phyloP scores from a whole-genome alignment of 1,140 invertebrate genomes.

The Muscidifurax raptorellus region DNA sequence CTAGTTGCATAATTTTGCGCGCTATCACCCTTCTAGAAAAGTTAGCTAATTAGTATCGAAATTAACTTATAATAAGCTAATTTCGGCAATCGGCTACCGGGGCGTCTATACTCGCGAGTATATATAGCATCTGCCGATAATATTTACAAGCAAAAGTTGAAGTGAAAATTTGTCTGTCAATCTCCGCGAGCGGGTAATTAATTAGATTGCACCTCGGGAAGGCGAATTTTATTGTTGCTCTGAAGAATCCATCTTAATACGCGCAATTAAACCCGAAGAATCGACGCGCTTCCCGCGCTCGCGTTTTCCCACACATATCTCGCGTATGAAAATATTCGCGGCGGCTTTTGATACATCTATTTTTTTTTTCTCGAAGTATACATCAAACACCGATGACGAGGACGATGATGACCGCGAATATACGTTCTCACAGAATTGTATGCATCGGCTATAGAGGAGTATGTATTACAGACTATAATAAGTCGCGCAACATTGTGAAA shows the following conservation, averaged over 20 bases:
- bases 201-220: slow-evolving; percentile 8
- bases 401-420: no score
- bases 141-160: no score
- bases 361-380: slow-evolving; percentile 1
- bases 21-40: no score
- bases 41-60: no score
- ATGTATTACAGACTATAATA: background rate
- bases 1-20: background rate
- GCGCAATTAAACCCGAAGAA: slow-evolving; percentile 35
- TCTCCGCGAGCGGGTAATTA: background rate
- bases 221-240: background rate
- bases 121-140: no score
- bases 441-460: no score
- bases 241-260: background rate
- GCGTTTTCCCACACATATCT: background rate
- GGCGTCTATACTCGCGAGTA: no score
- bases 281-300: background rate
- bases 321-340: background rate
- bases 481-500: background rate
- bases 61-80: no score
- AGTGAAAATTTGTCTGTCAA: background rate
- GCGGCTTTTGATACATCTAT: background rate
- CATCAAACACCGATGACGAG: no score
- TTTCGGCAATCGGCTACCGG: no score
- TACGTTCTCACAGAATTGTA: background rate